Evolutionary conservation across 2,888 invertebrate genomes (phyloP), one percentile per base, ranked within the genome.

Genomic region (Lycaena phlaeas): DNA sequence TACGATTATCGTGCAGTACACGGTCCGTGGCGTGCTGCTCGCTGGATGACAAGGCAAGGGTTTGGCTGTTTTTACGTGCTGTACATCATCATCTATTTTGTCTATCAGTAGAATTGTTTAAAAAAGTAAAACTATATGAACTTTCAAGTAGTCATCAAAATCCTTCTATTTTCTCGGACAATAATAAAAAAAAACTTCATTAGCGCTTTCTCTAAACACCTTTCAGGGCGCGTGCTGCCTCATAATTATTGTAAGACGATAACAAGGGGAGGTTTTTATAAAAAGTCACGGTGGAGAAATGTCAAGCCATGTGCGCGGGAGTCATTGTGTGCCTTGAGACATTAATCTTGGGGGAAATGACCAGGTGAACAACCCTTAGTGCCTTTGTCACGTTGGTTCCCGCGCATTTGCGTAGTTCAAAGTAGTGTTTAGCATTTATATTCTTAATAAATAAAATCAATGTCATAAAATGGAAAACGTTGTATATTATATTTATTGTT

Each of bases 191-290:
- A 65, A 57, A 59, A 65, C 68, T n/a, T n/a, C 64, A 69, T 71
- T 66, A 65, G 56, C 58, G 71, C 78, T 79, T 78, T 79, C 77
- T 66, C 71, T 72, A 68, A 71, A 72, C 79, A 79, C 77, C 79
- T 79, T 79, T 74, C 56, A 57, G 9, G 49, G 63, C 77, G 74
- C 77, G 81, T 79, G 79, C 75, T 65, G 57, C 53, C 46, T 70
- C 51, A 53, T 70, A 52, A 53, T 57, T 52, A 72, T 72, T 68
- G 62, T 66, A 57, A 63, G 63, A 57, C 61, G 55, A 64, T 69
- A 72, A 70, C 68, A 70, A 69, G 63, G 64, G 61, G 64, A 75
- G 18, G 74, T 74, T 61, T n/a, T n/a, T n/a, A n/a, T n/a, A n/a
- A 67, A 70, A 72, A 60, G 56, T 57, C 56, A 59, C 74, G 76